Conservation (phyloP, 2,113 vertebrate genomes). For the Zosterops hypoxanthus region DNA sequence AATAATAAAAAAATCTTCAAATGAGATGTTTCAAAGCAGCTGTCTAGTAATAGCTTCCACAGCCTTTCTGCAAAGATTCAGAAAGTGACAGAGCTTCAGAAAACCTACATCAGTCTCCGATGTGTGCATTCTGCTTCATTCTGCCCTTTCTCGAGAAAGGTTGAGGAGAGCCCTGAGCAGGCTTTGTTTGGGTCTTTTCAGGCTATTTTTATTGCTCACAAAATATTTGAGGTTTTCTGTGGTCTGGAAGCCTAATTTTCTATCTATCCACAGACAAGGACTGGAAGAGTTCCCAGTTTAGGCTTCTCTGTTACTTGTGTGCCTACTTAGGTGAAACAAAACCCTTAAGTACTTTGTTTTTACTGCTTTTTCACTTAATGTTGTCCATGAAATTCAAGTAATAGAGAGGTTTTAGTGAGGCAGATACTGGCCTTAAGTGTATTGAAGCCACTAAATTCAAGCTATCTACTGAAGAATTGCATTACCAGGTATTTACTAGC, state of each 20-base stretch:
- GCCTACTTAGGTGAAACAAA: background rate
- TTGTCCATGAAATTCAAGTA: background rate
- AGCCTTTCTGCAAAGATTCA: background rate
- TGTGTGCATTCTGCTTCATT: background rate
- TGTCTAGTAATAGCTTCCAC: background rate
- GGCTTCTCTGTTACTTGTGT: background rate
- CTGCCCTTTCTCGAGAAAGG: background rate
- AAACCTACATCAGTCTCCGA: rapidly evolving
- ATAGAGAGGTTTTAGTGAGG: background rate
- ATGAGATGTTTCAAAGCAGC: background rate
- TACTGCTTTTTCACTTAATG: background rate
- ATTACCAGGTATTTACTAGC: background rate
- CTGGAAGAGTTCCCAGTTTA: background rate
- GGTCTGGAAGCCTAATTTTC: background rate
- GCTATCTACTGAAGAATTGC: background rate
- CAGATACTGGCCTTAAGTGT: background rate
- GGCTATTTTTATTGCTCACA: background rate
- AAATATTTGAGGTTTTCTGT: background rate
- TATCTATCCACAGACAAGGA: background rate
- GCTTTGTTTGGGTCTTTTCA: background rate
- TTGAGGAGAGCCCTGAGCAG: rapidly evolving
- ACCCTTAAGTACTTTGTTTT: background rate
- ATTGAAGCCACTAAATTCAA: background rate
- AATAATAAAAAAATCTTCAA: background rate
- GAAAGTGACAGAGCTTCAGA: background rate